Evolutionary conservation across 2,113 vertebrate genomes (phyloP).

Genomic region (Tympanuchus pallidicinctus): DNA sequence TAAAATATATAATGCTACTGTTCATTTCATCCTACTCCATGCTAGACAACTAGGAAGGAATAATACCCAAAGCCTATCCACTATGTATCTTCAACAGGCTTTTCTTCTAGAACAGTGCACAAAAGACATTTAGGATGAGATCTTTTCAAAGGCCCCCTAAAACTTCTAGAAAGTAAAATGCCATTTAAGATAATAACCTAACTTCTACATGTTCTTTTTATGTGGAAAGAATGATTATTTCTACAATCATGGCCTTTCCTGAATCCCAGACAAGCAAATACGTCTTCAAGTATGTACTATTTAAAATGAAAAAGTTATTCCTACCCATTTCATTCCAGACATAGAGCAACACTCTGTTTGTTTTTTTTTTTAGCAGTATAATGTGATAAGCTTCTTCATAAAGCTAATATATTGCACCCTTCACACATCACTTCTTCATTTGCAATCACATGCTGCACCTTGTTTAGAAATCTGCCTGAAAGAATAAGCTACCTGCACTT

Average conservation of each 20-base stretch:
- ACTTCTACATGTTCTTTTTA: neutral
- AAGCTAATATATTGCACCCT: neutral
- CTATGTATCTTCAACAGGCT: neutral
- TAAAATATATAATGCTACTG: neutral
- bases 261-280: neutral
- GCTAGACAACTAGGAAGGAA: neutral
- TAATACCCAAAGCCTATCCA: neutral
- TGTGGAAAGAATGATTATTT: neutral
- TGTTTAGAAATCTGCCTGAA: neutral
- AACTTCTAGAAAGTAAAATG: neutral
- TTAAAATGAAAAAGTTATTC: neutral
- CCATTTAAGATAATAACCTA: neutral
- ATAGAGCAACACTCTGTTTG: neutral
- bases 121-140: neutral
- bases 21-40: neutral
- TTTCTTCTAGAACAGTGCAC: neutral
- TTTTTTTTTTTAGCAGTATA: neutral
- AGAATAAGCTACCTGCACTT: neutral
- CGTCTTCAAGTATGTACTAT: neutral
- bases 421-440: neutral
- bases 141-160: neutral
- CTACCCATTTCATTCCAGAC: neutral
- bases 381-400: neutral
- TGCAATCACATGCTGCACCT: neutral
- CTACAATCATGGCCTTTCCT: neutral